Percentiles rank a stretch among this genome's conserved stretches.
Conservation (phyloP, 2,888 invertebrate species). For the Yponomeuta malinellus region DNA sequence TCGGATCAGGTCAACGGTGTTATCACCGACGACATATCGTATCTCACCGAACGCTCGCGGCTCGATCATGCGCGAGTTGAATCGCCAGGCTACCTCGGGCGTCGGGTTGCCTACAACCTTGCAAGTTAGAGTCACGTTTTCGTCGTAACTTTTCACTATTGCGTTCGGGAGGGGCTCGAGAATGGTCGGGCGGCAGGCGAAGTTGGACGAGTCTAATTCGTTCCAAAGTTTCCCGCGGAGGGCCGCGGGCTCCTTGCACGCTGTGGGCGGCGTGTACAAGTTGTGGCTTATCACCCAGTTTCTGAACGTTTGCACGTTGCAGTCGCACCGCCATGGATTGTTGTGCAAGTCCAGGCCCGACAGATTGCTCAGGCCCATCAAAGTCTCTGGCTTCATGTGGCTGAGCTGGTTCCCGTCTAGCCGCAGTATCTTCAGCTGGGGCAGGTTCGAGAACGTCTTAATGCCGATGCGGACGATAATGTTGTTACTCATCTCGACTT, state of each 20-base stretch:
- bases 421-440: conserved; percentile 80
- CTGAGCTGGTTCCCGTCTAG: conserved; percentile 86
- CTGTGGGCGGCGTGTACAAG: conserved; percentile 84
- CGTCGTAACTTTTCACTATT: conserved; percentile 79
- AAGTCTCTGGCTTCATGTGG: conserved; percentile 80
- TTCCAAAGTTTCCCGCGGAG: conserved; percentile 84
- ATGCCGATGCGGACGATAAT: conserved; percentile 81
- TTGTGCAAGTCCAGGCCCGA: conserved; percentile 84
- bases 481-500: conserved; percentile 87
- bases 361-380: conserved; percentile 80
- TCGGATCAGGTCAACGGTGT: conserved; percentile 62
- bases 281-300: conserved; percentile 84
- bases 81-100: conserved; percentile 85
- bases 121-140: conserved; percentile 85
- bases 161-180: conserved; percentile 77
- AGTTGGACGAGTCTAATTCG: conserved; percentile 81
- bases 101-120: conserved; percentile 85
- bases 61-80: conserved; percentile 78
- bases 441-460: conserved; percentile 81
- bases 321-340: conserved; percentile 94
- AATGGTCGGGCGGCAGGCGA: conserved; percentile 89
- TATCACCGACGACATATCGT: conserved; percentile 64
- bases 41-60: conserved; percentile 66
- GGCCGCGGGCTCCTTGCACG: conserved; percentile 81
- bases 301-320: conserved; percentile 85